Evolutionary conservation across 1,140 invertebrate genomes (phyloP).

Genomic region (Halesus radiatus): DNA sequence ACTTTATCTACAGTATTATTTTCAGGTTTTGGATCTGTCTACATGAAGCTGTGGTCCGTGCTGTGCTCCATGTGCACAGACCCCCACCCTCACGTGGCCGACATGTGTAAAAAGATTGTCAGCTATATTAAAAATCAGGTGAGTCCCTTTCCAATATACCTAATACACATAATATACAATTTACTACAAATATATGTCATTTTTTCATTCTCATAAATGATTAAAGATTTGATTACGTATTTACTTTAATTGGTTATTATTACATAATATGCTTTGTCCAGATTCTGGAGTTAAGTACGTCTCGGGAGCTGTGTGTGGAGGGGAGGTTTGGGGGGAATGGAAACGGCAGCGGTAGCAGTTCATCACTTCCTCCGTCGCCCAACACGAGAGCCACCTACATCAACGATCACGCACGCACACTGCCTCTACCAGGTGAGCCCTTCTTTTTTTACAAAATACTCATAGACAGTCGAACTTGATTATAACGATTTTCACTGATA

Average conservation of each 20-base stretch:
- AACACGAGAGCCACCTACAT: constrained; percentile 66
- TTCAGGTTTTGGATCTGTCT: constrained; percentile 79
- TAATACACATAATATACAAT: no score
- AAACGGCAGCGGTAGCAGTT: constrained; percentile 57
- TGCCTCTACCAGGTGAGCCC: constrained; percentile 46
- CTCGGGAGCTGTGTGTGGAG: constrained; percentile 45
- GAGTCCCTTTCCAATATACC: constrained; percentile 13
- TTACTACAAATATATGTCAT: no score
- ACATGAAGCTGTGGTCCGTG: constrained; percentile 88
- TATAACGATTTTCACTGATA: no score
- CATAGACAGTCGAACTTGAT: no score
- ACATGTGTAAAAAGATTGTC: constrained; percentile 83
- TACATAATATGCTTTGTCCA: constrained; percentile 40
- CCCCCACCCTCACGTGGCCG: constrained; percentile 85
- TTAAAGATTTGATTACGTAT: no score
- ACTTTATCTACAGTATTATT: neutral
- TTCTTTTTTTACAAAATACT: no score
- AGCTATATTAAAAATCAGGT: constrained; percentile 85
- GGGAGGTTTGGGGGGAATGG: constrained; percentile 49
- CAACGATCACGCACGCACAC: constrained; percentile 51
- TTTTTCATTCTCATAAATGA: no score
- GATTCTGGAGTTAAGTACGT: constrained; percentile 65
- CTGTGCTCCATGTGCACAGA: constrained; percentile 83
- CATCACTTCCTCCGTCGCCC: constrained; percentile 72
- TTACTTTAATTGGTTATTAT: no score